Percentiles rank a stretch among this genome's conserved stretches.
phyloP scores from a whole-genome alignment of 2,113 vertebrate genomes.

The Fregata magnificens region DNA sequence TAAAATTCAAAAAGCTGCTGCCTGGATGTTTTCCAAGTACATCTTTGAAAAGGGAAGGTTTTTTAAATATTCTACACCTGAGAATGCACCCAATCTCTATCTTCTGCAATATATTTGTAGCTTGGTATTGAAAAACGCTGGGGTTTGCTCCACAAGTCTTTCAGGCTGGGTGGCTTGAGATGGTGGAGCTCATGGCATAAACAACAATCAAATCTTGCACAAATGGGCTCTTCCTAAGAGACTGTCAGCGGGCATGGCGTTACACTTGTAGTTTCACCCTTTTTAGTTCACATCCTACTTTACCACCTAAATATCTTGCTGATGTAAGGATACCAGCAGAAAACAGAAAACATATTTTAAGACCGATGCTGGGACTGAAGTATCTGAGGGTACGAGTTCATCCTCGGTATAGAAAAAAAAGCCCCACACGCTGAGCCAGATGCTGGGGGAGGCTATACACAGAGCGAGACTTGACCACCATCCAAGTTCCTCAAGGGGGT shows the following conservation, averaged over 20 bases:
- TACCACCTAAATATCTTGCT: not conserved
- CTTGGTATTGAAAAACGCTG: not conserved
- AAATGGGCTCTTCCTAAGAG: not conserved
- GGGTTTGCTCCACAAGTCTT: not conserved
- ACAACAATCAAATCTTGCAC: not conserved
- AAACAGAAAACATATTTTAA: not conserved
- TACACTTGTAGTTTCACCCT: not conserved
- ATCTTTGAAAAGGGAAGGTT: not conserved
- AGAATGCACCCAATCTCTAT: not conserved
- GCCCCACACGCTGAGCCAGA: not conserved
- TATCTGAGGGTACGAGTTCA: not conserved
- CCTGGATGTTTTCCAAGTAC: not conserved
- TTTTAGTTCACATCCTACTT: not conserved
- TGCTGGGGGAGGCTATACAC: not conserved
- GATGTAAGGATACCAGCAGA: not conserved
- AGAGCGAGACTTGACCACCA: not conserved
- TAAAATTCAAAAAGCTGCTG: not conserved
- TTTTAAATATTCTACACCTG: not conserved
- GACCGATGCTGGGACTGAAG: not conserved
- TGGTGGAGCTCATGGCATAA: not conserved
- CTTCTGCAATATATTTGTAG: not conserved
- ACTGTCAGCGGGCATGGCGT: no score
- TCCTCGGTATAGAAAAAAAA: not conserved
- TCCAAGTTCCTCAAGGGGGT: not conserved
- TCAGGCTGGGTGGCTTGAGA: not conserved